Evolutionary conservation across 2,797 vertebrate species (phyloP), one percentile per base, ranked within the genome.

Genomic region (Rhinophrynus dorsalis): DNA sequence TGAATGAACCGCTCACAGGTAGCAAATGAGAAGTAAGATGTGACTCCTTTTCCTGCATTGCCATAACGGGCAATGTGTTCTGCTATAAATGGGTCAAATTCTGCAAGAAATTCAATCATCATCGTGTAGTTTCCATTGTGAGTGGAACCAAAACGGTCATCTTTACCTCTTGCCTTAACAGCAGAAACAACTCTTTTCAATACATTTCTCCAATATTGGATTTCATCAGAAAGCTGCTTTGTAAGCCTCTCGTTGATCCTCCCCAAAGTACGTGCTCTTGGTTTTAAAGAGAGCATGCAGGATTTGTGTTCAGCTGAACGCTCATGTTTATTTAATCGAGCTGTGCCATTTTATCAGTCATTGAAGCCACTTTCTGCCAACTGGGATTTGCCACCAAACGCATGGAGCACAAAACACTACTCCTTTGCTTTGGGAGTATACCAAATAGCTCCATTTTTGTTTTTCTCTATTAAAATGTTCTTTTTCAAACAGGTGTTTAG

Each of bases 151-250:
- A 60, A 60, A 27, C 0, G 6, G 3, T 45, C 24, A 29, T 21
- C 18, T 6, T 9, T n/a, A 12, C 6, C 11, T 20, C 38, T 30
- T 20, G 3, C n/a, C 20, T n/a, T 12, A 9, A 47, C 42, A 1
- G 1, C 45, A 15, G 59, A 13, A 26, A 45, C 29, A 23, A 62
- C 11, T 47, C 18, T 15, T 42, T 27, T 45, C 13, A 62, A 50
- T 8, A 62, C 44, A 48, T 48, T 50, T 24, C 59, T 48, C 44
- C 44, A 50, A 18, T 50, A 35, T 27, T 62, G 27, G n/a, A n/a
- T n/a, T n/a, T n/a, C n/a, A n/a, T n/a, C n/a, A n/a, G n/a, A n/a
- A n/a, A n/a, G n/a, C n/a, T n/a, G n/a, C n/a, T n/a, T n/a, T n/a
- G n/a, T n/a, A n/a, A n/a, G n/a, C n/a, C n/a, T n/a, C n/a, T n/a